Conservation (phyloP, 2,888 invertebrate genomes). For the Mechanitis messenoides region DNA sequence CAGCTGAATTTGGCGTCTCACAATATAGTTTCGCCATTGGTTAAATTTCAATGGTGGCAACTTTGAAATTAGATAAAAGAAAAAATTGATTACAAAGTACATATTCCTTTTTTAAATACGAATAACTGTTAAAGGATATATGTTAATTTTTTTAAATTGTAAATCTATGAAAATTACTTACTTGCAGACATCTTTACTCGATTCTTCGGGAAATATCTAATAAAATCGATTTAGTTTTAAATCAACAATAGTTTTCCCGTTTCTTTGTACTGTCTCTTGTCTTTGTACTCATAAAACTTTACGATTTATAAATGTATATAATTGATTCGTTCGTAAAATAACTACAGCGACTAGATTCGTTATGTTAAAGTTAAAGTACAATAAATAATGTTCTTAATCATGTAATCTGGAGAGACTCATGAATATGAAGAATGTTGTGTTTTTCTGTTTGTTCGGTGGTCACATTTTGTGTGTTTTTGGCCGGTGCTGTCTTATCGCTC, state of each 20-base stretch:
- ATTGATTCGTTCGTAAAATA: slow-evolving; percentile 66
- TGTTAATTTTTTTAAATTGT: neutral
- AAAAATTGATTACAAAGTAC: too few relatives aligned
- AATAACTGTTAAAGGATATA: neutral
- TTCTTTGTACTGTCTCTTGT: slow-evolving; percentile 58
- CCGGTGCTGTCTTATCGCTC: slow-evolving; percentile 37
- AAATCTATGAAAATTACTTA: slow-evolving; percentile 42
- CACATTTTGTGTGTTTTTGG: slow-evolving; percentile 57
- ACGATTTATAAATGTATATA: slow-evolving; percentile 49
- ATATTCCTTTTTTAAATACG: too few relatives aligned
- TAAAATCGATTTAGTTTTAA: slow-evolving; percentile 63
- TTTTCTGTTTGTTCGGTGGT: slow-evolving; percentile 66
- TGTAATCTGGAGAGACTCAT: slow-evolving; percentile 66
- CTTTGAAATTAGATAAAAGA: too few relatives aligned
- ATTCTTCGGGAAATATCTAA: slow-evolving; percentile 57
- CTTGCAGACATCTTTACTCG: slow-evolving; percentile 64
- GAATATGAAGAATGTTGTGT: slow-evolving; percentile 55
- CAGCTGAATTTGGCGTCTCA: too few relatives aligned
- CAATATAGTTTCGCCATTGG: too few relatives aligned
- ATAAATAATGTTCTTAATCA: slow-evolving; percentile 66
- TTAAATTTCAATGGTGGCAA: too few relatives aligned
- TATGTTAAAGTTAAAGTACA: slow-evolving; percentile 62
- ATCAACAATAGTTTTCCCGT: slow-evolving; percentile 63
- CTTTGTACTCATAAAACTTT: slow-evolving; percentile 58
- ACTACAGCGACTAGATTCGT: slow-evolving; percentile 75